Base-by-base conservation (phyloP, 1,140 invertebrate species). In the Coelopa frigida region DNA sequence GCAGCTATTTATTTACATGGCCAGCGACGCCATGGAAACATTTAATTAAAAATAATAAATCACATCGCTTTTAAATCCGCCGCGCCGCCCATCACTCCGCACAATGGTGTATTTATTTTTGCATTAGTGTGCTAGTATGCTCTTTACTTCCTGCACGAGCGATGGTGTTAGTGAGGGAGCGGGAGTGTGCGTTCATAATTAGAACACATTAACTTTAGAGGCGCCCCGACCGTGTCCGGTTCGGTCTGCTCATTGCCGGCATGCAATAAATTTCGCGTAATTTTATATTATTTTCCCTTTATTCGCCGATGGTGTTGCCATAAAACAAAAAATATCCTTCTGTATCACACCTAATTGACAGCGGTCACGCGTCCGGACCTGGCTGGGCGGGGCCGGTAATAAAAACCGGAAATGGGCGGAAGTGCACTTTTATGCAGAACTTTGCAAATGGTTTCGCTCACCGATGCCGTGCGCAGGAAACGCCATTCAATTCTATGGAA, bases 1-100 rank as follows among this genome's bases (percentile, higher is more conserved):
- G 24, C 23, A 41, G 24, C 26, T 41, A 41, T 41, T 41, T 40
- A 27, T 20, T n/a, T 20, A 24, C 24, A 42, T 29, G 32, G 11
- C 23, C 24, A 15, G 4, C 24, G 32, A 42, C 32, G 32, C 27
- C 32, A 29, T 42, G 14, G 12, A 42, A 15, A 12, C 3, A 42
- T 20, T 42, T 42, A 29, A 42, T 42, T 42, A 20, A 42, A 42
- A 29, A 20, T 29, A 42, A 42, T 42, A 42, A 42, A 42, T 42
- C 40, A 42, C 40, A 42, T 42, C 32, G 24, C 32, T 42, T 42
- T 31, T 29, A 24, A 29, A 42, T 42, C 32, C 40, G 32, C 32
- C 21, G 22, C 40, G 32, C 26, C 0, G 40, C 24, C 40, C 20
- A 20, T 29, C 26, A 18, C 17, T 20, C 26, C n/a, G 17, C 27